Base-by-base conservation (phyloP, 2,797 vertebrate species). In the Nothura maculosa region DNA sequence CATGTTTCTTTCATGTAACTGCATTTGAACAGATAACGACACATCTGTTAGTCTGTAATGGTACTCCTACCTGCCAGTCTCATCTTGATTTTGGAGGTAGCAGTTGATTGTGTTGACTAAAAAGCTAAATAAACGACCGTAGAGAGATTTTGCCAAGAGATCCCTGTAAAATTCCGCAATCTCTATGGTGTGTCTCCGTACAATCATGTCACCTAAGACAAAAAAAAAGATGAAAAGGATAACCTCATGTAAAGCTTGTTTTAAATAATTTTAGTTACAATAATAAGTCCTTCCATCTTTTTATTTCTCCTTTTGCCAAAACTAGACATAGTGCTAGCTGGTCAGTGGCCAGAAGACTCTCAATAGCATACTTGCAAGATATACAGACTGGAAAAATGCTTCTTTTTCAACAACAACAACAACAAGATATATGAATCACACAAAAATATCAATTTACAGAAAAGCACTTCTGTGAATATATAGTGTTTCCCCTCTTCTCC, bases 101-200 rank as follows among this genome's bases (percentile, higher is more conserved):
- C 96, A 97, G 72, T 99, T 99, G 92, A 98, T 96, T 40, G 96
- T 96, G 94, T 99, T 99, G 93, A 99, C 98, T 96, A 99, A 95
- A 96, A 99, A 98, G 97, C 98, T 98, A 96, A 99, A 99, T 84
- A 99, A 98, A 72, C 99, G 99, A 63, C 98, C 97, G 3, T 99
- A 99, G 1, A 99, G 97, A 68, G 99, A 97, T 97, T 99, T 99
- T 77, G 98, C 98, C 68, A 99, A 96, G 78, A 99, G 98, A 94
- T 99, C 99, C 62, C 99, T 98, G 97, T 98, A 98, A 92, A 98
- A 98, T 81, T 98, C 98, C 48, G 99, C 99, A 91, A 98, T 98
- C 85, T 98, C 98, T 78, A 98, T 95, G 1, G 98, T 98, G 92
- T 99, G 98, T 45, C 98, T 98, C 21, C 98, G 98, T 40, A 98